Percentiles rank a stretch among this genome's conserved stretches.
Evolutionary conservation across 1,140 invertebrate genomes (phyloP).

Genomic region (Tribolium madens): DNA sequence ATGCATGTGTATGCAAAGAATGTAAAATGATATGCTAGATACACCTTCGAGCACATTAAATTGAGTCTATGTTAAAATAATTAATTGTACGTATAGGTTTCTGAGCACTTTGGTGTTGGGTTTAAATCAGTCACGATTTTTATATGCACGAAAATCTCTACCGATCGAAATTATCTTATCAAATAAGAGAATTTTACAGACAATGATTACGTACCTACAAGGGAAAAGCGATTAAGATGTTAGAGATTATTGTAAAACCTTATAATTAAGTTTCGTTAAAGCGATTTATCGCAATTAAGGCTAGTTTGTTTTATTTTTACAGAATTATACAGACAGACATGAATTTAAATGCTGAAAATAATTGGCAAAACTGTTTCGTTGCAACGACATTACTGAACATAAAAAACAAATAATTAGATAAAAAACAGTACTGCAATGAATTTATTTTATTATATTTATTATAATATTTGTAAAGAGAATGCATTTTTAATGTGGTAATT

Average conservation of each 20-base stretch:
- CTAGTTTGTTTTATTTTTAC: neutral
- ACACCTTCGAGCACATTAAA: neutral
- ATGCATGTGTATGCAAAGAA: neutral
- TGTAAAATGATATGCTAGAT: neutral
- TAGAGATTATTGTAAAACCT: neutral
- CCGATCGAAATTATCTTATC: slow-evolving; percentile 7
- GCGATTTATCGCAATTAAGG: neutral
- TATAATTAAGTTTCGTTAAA: neutral
- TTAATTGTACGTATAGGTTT: neutral
- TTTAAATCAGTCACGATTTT: neutral
- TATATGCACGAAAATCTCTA: neutral
- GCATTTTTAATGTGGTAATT: neutral
- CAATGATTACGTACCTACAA: neutral
- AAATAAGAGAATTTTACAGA: neutral
- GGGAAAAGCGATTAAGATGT: neutral
- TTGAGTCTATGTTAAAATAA: neutral
- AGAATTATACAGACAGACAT: neutral
- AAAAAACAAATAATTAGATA: neutral
- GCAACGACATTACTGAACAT: neutral
- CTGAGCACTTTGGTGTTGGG: neutral
- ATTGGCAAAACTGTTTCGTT: neutral
- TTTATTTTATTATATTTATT: no score
- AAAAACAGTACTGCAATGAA: no score
- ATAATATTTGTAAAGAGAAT: neutral
- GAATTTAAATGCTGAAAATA: neutral